Conservation (phyloP, 2,888 invertebrate species). For the Aphrophora alni region DNA sequence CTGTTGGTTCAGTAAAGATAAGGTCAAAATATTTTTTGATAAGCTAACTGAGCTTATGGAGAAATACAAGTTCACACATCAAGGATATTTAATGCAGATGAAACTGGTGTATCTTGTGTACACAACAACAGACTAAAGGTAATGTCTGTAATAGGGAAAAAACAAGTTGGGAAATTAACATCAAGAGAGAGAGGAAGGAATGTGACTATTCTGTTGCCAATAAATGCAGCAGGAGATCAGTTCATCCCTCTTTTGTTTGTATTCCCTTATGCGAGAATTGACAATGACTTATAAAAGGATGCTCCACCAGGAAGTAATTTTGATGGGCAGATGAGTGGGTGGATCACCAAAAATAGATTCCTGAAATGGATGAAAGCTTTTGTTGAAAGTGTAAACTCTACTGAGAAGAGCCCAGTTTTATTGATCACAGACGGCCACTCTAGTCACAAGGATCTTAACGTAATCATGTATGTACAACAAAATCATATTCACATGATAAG, state of each 20-base stretch:
- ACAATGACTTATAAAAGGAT: neutral
- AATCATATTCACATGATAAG: constrained; percentile 48
- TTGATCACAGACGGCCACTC: constrained; percentile 49
- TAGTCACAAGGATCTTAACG: constrained; percentile 47
- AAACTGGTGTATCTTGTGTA: constrained; percentile 42
- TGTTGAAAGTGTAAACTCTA: constrained; percentile 22
- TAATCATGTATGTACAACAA: constrained; percentile 44
- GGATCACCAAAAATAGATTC: neutral
- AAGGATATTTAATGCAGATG: constrained; percentile 44
- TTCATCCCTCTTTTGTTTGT: neutral
- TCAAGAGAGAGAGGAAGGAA: constrained; percentile 34
- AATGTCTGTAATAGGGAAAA: constrained; percentile 40
- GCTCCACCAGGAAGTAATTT: neutral
- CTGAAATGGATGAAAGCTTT: neutral
- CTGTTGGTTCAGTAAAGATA: no score
- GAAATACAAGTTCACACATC: neutral
- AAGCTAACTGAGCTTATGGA: no score
- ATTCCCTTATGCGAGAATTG: neutral
- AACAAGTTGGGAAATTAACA: constrained; percentile 38
- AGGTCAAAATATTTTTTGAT: no score
- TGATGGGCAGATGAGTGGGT: neutral
- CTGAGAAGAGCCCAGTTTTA: constrained; percentile 43
- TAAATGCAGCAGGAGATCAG: neutral
- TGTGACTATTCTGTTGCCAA: neutral
- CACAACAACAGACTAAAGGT: constrained; percentile 41